phyloP scores from a whole-genome alignment of 37 sponge, comb jelly and placozoan species.

The Axinella damicornis region DNA sequence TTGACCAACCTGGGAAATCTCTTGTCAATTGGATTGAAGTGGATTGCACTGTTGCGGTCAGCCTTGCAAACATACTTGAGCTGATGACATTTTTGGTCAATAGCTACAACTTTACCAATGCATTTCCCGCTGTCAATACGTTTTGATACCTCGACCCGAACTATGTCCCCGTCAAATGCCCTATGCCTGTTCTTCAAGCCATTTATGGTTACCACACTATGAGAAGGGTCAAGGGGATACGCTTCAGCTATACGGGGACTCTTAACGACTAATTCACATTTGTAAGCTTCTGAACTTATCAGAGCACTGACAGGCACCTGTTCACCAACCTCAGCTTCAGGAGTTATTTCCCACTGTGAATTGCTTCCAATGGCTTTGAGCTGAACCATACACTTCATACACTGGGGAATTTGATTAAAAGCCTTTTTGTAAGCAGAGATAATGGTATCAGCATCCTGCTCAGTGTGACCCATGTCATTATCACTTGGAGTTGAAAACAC shows the following conservation, averaged over 20 bases:
- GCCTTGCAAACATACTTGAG: slow-evolving; percentile 29
- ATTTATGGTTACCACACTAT: slow-evolving; percentile 22
- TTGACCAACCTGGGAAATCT: slow-evolving; percentile 40
- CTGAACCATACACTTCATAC: slow-evolving; percentile 6
- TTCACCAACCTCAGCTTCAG: not conserved
- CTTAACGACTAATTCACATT: not conserved
- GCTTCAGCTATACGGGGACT: slow-evolving; percentile 6
- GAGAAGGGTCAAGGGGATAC: slow-evolving; percentile 36
- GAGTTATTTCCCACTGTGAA: not conserved
- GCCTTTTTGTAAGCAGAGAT: not conserved
- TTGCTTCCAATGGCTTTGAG: not conserved
- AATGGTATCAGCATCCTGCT: not conserved
- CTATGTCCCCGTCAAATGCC: slow-evolving; percentile 58
- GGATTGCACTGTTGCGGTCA: slow-evolving; percentile 41
- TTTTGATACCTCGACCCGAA: slow-evolving; percentile 15
- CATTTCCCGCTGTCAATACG: not conserved
- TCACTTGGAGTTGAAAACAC: slow-evolving; percentile 2
- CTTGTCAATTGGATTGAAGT: slow-evolving; percentile 46
- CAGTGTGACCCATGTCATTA: not conserved
- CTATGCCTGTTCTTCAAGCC: slow-evolving; percentile 38
- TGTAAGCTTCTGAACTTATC: not conserved
- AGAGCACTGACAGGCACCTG: not conserved
- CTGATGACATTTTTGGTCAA: slow-evolving; percentile 10
- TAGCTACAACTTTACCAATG: slow-evolving; percentile 4
- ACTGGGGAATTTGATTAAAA: not conserved